Percentiles rank a stretch among this genome's conserved stretches.
Evolutionary conservation across 2,888 invertebrate genomes (phyloP).

Genomic region (Yponomeuta plumbellus): DNA sequence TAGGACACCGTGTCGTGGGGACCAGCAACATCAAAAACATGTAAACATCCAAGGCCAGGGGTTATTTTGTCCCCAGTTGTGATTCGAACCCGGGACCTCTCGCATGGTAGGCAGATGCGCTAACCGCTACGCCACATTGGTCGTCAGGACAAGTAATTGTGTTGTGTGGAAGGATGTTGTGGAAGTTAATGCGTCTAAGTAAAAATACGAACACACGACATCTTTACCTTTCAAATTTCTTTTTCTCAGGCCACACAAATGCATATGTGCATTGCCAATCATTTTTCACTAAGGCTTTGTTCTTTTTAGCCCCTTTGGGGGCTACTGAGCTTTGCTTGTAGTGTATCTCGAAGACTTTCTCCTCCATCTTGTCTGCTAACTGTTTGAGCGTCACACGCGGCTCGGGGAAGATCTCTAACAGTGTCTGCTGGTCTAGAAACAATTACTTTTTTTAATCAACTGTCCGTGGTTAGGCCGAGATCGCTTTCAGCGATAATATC

Average conservation of each 20-base stretch:
- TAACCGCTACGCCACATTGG: no score
- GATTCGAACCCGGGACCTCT: no score
- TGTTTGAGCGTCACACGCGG: conserved; percentile 71
- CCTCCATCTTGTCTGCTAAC: conserved; percentile 52
- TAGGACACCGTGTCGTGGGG: no score
- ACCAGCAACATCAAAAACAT: no score
- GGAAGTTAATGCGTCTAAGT: no score
- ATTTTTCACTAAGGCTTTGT: conserved; percentile 34
- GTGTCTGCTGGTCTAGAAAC: conserved; percentile 40
- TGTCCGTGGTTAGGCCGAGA: no score
- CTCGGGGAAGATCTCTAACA: conserved; percentile 57
- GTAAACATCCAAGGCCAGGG: no score
- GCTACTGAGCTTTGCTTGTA: conserved; percentile 46
- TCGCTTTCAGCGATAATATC: no score
- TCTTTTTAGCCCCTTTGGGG: conserved; percentile 45
- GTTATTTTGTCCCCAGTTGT: no score
- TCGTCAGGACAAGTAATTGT: no score
- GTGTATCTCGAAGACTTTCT: conserved; percentile 57
- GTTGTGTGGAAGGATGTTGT: no score
- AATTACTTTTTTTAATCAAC: conserved; percentile 2
- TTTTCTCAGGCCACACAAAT: conserved; percentile 76
- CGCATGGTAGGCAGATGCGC: no score
- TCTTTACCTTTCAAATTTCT: conserved; percentile 64
- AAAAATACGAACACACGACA: not conserved
- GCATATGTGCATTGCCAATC: conserved; percentile 74